These are phyloP conservation scores for Psittacara wagleri DNA, from an alignment of 2,113 vertebrate genomes.

Conservation along the genomic window DNA sequence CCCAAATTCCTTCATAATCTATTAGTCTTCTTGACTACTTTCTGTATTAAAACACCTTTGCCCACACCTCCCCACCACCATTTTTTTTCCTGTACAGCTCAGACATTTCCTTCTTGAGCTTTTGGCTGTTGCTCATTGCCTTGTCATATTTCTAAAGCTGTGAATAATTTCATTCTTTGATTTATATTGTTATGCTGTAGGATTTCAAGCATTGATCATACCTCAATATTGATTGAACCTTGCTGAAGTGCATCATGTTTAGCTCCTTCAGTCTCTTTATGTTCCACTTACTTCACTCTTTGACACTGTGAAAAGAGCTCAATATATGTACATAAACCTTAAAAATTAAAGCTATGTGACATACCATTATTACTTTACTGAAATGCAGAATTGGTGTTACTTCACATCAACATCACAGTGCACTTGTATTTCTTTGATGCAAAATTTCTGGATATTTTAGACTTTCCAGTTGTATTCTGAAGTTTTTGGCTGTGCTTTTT, in stretches of 20 bases:
- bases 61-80: accelerated
- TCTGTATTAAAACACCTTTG: neutral
- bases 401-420: neutral
- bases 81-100: neutral
- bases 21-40: neutral
- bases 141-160: neutral
- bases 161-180: neutral
- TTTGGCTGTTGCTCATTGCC: neutral
- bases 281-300: neutral
- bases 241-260: neutral
- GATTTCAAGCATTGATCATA: neutral
- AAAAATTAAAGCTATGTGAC: neutral
- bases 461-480: neutral
- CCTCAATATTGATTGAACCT: neutral
- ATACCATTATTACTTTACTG: neutral
- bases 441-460: neutral
- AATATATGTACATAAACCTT: neutral
- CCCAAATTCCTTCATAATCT: neutral
- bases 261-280: neutral
- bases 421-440: neutral
- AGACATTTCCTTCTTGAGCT: accelerated
- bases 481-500: neutral
- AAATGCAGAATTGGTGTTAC: neutral
- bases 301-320: neutral
- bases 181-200: neutral